These are phyloP conservation scores for Platycheirus rosarum DNA, from an alignment of 2,888 invertebrate genomes.

Conservation along the genomic window DNA sequence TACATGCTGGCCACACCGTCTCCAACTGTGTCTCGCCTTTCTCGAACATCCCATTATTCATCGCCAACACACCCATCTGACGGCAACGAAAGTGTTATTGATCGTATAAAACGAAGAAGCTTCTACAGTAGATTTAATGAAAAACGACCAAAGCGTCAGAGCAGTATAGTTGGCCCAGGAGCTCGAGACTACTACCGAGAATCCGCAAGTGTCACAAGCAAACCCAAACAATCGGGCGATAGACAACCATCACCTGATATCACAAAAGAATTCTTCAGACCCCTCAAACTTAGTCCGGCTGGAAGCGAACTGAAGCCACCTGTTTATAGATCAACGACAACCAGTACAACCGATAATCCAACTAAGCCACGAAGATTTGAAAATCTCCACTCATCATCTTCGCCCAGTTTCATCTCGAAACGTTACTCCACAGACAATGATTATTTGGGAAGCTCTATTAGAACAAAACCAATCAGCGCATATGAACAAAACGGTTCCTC, in stretches of 20 bases:
- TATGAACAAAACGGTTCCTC: constrained; percentile 48
- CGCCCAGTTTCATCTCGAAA: constrained; percentile 79
- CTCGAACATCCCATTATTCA: constrained; percentile 83
- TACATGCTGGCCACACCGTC: constrained; percentile 80
- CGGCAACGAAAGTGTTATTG: constrained; percentile 89
- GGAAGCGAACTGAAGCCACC: constrained; percentile 81
- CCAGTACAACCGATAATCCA: constrained; percentile 77
- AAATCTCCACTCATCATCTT: constrained; percentile 78
- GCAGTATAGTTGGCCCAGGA: constrained; percentile 86
- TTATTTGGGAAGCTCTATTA: constrained; percentile 68
- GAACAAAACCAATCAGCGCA: constrained; percentile 37
- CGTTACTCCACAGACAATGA: constrained; percentile 78
- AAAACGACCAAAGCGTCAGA: constrained; percentile 88
- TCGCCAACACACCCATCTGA: constrained; percentile 81
- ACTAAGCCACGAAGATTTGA: constrained; percentile 80
- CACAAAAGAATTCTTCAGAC: constrained; percentile 80
- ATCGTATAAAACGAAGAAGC: constrained; percentile 93
- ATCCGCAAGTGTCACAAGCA: constrained; percentile 69
- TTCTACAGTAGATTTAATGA: constrained; percentile 95
- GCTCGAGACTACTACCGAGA: constrained; percentile 84
- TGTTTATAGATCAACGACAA: constrained; percentile 78
- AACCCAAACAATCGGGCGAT: constrained; percentile 75
- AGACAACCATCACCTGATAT: constrained; percentile 80
- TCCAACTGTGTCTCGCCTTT: constrained; percentile 81
- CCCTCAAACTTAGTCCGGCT: constrained; percentile 80